Conservation (phyloP, 2,113 vertebrate species). For the Atractosteus spatula region DNA sequence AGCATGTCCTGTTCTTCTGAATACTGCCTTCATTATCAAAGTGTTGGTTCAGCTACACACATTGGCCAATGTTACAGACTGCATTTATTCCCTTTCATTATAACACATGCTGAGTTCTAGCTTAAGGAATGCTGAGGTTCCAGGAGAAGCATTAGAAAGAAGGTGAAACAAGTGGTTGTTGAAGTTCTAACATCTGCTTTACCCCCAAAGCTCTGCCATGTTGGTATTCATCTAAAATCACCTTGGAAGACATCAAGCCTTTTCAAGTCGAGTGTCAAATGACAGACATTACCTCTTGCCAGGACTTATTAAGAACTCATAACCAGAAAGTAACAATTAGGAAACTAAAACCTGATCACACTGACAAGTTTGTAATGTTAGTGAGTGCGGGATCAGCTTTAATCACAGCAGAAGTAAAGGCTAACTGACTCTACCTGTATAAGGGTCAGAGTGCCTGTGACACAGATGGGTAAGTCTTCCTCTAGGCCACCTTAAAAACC, state of each 20-base stretch:
- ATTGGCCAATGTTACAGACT: not conserved
- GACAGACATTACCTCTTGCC: not conserved
- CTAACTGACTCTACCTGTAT: constrained; percentile 41
- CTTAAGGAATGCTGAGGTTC: not conserved
- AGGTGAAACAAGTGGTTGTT: not conserved
- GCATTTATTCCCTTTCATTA: not conserved
- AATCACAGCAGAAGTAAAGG: no score
- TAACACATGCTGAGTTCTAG: not conserved
- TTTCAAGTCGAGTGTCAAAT: constrained; percentile 6
- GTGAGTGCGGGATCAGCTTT: constrained; percentile 1
- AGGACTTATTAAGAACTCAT: not conserved
- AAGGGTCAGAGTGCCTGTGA: constrained; percentile 25
- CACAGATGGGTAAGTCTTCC: constrained; percentile 29
- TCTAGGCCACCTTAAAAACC: constrained; percentile 37
- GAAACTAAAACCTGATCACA: not conserved
- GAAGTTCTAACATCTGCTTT: not conserved
- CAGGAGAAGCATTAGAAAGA: not conserved
- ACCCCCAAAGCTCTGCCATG: not conserved
- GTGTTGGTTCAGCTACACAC: not conserved
- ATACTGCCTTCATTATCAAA: not conserved
- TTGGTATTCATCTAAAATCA: constrained; percentile 7
- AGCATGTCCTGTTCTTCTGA: not conserved
- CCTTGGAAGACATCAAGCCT: constrained; percentile 10
- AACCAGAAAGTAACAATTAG: not conserved
- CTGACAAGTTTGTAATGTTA: constrained; percentile 2